Base-by-base conservation (phyloP, 2,888 invertebrate genomes). In the Myopa testacea region DNA sequence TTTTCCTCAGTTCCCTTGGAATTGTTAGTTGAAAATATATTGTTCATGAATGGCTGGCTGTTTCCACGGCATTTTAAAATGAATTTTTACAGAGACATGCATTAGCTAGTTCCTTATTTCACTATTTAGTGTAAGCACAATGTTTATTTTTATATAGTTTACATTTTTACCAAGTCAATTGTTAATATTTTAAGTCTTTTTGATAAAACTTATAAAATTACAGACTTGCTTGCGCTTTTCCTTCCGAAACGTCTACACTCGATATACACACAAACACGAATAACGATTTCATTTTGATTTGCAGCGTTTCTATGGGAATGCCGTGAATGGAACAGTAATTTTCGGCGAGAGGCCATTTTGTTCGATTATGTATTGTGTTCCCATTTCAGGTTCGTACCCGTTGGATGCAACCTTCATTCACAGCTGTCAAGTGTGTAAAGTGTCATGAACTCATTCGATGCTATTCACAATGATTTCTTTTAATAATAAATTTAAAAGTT, bases 121-220 rank as follows among this genome's bases (percentile, higher is more conserved):
- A 55, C 26, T 34, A 16, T 50, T 52, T 12, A 50, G 55, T 14
- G 16, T 4, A 37, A 38, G 12, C 14, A 19, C 12, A 19, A 37
- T 65, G 45, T n/a, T 73, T 55, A 50, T 10, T 14, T 60, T 67
- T 34, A 58, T 4, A 67, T 72, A 80, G 77, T 16, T 65, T 37
- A 72, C 72, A 77, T 67, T 78, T 80, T 79, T 71, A 62, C 63
- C 55, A 62, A 76, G 75, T 76, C 58, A 74, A 75, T 74, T 76
- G 3, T 14, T 26, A 19, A 76, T 76, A 58, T 71, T 69, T 52
- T 58, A 70, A 6, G 4, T 50, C 50, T 76, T 69, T 69, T 75
- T 69, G 14, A 38, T 45, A 75, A 38, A 82, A 83, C 82, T 82
- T 81, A 82, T 82, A 79, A 81, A 80, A 79, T 76, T 78, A 67